A percentile compares a stretch with the other conserved stretches of the same genome.
phyloP scores from a whole-genome alignment of 2,888 invertebrate species.

The Osedax frankpressi region DNA sequence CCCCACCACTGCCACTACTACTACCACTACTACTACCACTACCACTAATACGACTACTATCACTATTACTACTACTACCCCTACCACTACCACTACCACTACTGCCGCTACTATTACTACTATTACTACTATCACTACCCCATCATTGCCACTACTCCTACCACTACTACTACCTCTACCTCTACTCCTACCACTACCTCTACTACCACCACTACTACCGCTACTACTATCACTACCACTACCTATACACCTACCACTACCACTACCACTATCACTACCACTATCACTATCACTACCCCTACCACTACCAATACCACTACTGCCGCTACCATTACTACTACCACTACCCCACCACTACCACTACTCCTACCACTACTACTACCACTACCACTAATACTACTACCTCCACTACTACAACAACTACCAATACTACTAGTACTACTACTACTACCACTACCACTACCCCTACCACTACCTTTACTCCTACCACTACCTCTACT shows the following conservation, averaged over 20 bases:
- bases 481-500: slow-evolving; percentile 8
- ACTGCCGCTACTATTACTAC: slow-evolving; percentile 4
- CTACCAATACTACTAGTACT: too few species aligned
- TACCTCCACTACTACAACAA: too few species aligned
- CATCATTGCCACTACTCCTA: neutral
- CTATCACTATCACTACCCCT: slow-evolving; percentile 3
- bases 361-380: slow-evolving; percentile 9
- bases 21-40: slow-evolving; percentile 5
- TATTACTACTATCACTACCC: slow-evolving; percentile 11
- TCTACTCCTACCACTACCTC: slow-evolving; percentile 1
- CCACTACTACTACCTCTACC: neutral
- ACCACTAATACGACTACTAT: neutral
- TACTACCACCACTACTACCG: slow-evolving; percentile 11
- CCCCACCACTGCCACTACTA: slow-evolving; percentile 6
- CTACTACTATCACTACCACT: slow-evolving; percentile 13
- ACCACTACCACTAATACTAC: neutral
- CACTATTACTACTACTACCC: neutral
- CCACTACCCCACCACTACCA: neutral
- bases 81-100: slow-evolving; percentile 12
- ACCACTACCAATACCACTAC: neutral
- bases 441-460: slow-evolving; percentile 13
- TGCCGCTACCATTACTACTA: neutral
- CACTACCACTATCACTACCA: neutral
- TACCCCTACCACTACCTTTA: slow-evolving; percentile 7
- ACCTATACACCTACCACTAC: slow-evolving; percentile 4